Conservation (phyloP, 2,888 invertebrate genomes). For the Rugalucina vietnamica region DNA sequence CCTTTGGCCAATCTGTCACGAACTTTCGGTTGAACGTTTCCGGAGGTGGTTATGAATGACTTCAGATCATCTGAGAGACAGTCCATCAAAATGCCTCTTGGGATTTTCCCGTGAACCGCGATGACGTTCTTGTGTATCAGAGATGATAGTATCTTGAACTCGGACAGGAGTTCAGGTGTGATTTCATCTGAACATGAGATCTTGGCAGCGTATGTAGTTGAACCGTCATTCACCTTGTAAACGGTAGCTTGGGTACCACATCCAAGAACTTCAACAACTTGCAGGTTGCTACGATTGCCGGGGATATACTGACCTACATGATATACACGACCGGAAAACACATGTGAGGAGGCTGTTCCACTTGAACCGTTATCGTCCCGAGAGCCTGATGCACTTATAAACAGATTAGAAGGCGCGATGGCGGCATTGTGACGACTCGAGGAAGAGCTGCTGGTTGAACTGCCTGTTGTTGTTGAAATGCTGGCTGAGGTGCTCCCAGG, state of each 20-base stretch:
- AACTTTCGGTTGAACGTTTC: neutral
- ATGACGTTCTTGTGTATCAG: neutral
- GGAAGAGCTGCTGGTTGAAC: no score
- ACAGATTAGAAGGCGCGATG: no score
- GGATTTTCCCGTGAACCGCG: neutral
- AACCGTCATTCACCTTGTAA: neutral
- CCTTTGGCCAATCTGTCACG: neutral
- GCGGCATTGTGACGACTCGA: no score
- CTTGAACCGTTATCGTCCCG: no score
- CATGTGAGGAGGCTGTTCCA: no score
- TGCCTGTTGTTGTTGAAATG: no score
- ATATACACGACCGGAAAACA: neutral
- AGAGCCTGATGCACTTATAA: no score
- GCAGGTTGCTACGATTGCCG: neutral
- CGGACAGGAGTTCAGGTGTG: neutral
- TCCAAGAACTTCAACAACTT: neutral
- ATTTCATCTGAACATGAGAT: neutral
- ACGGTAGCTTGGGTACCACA: neutral
- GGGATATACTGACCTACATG: neutral
- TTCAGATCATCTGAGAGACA: neutral
- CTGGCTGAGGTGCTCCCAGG: no score
- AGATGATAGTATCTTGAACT: neutral
- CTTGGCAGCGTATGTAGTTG: neutral
- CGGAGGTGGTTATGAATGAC: neutral
- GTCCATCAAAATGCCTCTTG: neutral